Evolutionary conservation across 2,113 vertebrate genomes (phyloP).

Genomic region (Hepsetus odoe): DNA sequence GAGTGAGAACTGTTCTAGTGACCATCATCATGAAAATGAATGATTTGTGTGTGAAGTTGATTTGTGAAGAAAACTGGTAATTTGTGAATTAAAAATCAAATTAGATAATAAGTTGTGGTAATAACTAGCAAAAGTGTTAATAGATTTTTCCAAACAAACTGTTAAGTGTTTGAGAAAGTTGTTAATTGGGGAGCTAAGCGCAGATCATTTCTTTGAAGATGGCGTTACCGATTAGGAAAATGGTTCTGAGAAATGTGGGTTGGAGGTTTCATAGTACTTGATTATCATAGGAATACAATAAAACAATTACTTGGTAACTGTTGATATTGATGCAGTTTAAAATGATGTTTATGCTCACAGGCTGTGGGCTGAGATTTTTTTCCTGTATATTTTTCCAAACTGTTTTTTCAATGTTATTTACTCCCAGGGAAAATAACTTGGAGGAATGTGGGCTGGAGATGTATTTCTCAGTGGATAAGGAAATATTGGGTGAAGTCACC

Average conservation of each 20-base stretch:
- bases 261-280: background rate
- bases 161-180: background rate
- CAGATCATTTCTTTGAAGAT: background rate
- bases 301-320: background rate
- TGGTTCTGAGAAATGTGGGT: background rate
- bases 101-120: no score
- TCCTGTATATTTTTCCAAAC: background rate
- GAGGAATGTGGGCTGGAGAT: conserved; percentile 97
- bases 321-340: background rate
- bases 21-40: background rate
- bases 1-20: conserved; percentile 62
- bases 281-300: background rate
- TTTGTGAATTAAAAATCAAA: no score
- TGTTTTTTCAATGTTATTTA: background rate
- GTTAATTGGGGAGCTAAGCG: background rate
- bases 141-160: no score
- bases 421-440: conserved; percentile 91
- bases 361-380: background rate
- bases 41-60: no score
- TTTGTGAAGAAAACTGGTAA: no score
- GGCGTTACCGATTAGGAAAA: background rate
- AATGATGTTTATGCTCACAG: background rate
- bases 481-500: conserved; percentile 95
- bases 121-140: no score
- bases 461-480: conserved; percentile 99